Conservation (phyloP, 2,797 vertebrate species). For the Pseudochirops corinnae region DNA sequence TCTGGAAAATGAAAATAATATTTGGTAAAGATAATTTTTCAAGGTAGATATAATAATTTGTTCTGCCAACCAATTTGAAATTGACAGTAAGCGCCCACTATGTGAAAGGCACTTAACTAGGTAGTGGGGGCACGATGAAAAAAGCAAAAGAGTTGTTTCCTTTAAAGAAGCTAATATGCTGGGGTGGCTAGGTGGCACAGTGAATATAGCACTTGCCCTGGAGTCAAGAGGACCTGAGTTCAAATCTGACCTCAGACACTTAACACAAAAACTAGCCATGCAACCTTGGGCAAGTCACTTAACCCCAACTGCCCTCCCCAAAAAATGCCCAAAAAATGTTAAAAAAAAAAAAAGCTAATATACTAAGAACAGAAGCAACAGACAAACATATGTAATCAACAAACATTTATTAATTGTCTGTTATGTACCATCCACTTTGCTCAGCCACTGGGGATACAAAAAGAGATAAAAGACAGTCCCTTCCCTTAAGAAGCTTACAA, state of each 20-base stretch:
- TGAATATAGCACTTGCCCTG: no score
- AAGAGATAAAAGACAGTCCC: background rate
- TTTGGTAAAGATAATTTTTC: background rate
- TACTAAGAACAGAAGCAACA: background rate
- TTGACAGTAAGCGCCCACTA: background rate
- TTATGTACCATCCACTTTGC: no score
- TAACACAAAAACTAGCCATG: no score
- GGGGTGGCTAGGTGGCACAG: no score
- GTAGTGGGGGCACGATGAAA: background rate
- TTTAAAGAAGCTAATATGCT: no score
- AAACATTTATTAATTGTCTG: background rate
- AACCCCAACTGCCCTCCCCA: no score
- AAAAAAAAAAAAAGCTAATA: no score
- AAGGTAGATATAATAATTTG: background rate
- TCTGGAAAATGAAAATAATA: background rate
- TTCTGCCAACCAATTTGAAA: background rate
- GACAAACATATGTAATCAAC: background rate
- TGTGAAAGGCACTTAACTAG: background rate
- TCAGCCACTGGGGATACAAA: background rate
- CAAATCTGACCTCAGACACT: no score
- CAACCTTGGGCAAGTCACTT: no score
- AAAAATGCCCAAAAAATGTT: no score
- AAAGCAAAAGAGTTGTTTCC: background rate
- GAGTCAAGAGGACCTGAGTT: no score
- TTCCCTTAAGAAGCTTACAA: background rate